A percentile compares a stretch with the other conserved stretches of the same genome.
Conservation (phyloP, 2,113 vertebrate genomes). For the Isurus oxyrinchus region DNA sequence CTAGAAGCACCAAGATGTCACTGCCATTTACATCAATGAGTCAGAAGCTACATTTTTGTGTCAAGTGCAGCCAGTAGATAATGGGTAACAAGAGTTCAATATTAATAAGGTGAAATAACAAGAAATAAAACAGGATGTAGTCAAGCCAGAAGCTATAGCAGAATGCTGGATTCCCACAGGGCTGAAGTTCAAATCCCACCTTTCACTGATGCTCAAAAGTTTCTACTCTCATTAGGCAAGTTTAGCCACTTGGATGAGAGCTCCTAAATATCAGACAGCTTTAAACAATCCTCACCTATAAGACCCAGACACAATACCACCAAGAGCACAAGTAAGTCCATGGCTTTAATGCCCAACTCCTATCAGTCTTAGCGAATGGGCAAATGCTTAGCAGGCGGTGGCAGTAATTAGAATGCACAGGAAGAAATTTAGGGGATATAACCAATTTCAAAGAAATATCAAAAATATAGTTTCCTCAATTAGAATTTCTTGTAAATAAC, state of each 20-base stretch:
- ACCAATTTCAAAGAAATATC: not conserved
- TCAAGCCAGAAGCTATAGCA: not conserved
- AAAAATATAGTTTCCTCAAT: not conserved
- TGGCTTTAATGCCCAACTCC: not conserved
- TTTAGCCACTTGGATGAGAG: not conserved
- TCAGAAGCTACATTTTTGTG: not conserved
- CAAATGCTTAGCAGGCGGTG: not conserved
- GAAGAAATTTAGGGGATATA: not conserved
- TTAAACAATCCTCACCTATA: not conserved
- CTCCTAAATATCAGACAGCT: not conserved
- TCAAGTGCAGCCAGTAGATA: not conserved
- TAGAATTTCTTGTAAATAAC: not conserved
- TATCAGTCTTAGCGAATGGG: not conserved
- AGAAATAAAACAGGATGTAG: not conserved
- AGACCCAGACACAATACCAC: not conserved
- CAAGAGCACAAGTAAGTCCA: not conserved
- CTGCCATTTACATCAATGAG: not conserved
- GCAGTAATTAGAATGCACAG: not conserved
- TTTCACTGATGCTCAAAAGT: not conserved
- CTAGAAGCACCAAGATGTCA: not conserved
- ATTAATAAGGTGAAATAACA: not conserved
- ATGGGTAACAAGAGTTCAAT: slow-evolving; percentile 17
- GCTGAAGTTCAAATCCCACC: not conserved
- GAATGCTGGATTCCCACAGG: not conserved
- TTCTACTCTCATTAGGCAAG: not conserved